phyloP scores from a whole-genome alignment of 1,140 invertebrate species.

The Monochamus saltuarius region DNA sequence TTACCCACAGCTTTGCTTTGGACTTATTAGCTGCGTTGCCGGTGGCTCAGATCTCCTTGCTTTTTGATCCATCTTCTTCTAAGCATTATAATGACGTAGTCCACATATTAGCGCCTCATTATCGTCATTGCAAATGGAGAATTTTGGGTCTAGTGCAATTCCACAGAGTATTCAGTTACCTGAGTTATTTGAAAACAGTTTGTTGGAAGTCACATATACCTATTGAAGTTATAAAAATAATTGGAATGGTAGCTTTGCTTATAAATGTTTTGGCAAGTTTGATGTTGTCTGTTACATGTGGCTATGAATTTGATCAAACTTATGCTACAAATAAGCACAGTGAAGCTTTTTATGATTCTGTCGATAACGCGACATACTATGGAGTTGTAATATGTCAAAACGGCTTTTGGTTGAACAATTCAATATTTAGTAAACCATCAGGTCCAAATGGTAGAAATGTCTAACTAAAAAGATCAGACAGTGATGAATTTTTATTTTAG shows the following conservation, averaged over 20 bases:
- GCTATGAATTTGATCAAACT: background rate
- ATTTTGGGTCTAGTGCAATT: slow-evolving; percentile 6
- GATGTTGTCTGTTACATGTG: background rate
- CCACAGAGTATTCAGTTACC: slow-evolving; percentile 6
- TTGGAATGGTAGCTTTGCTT: background rate
- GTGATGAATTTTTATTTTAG: background rate
- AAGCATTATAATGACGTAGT: background rate
- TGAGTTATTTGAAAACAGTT: background rate
- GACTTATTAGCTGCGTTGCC: slow-evolving; percentile 12
- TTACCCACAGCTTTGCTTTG: slow-evolving; percentile 9
- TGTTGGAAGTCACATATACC: background rate
- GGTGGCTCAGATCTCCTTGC: background rate
- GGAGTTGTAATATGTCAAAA: background rate
- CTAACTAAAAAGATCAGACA: no score
- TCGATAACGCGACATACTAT: background rate
- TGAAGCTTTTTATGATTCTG: background rate
- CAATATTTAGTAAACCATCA: no score
- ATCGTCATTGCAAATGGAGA: slow-evolving; percentile 1
- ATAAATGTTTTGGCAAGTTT: slow-evolving; percentile 2
- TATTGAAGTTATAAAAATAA: background rate
- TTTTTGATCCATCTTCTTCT: background rate
- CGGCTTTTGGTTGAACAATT: background rate
- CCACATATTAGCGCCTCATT: background rate
- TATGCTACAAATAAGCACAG: background rate
- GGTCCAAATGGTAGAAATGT: no score